These are phyloP conservation scores for Gymnoscopelus microlampas DNA, from an alignment of 2,797 vertebrate genomes.

Conservation along the genomic window DNA sequence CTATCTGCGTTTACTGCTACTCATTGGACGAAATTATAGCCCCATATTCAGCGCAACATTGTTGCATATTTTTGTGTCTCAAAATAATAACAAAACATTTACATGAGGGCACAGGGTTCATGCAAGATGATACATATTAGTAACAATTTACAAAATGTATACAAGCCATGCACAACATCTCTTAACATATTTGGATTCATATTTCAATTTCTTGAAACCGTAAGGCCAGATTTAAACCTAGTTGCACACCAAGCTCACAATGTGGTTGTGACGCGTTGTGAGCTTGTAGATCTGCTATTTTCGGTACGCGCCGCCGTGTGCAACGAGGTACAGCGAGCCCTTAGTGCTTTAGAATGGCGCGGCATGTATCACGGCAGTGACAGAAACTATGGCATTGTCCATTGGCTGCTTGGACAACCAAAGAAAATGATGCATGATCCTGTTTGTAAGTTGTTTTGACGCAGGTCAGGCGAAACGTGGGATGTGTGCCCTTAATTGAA, in stretches of 20 bases:
- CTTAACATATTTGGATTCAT: not conserved
- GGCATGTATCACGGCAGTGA: conserved; percentile 35
- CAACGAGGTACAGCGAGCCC: too few species aligned
- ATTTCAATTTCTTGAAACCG: too few species aligned
- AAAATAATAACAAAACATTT: conserved; percentile 23
- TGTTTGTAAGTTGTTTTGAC: conserved; percentile 69
- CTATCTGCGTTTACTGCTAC: conserved; percentile 41
- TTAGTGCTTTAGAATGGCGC: conserved; percentile 2
- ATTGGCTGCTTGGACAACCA: conserved; percentile 73
- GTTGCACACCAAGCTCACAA: too few species aligned
- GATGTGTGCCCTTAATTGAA: conserved; percentile 55
- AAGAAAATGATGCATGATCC: conserved; percentile 69
- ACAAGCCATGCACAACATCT: conserved; percentile 5
- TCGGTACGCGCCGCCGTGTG: too few species aligned
- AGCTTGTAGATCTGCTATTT: too few species aligned
- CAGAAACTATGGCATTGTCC: conserved; percentile 63
- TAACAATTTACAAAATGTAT: not conserved
- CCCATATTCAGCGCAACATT: conserved; percentile 15
- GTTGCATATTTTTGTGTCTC: conserved; percentile 3
- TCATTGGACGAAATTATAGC: conserved; percentile 18
- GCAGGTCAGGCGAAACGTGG: conserved; percentile 62
- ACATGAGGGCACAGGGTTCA: not conserved
- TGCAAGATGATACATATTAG: conserved; percentile 12
- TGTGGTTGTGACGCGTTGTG: too few species aligned
- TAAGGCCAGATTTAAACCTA: too few species aligned